A percentile compares a stretch with the other conserved stretches of the same genome.
Conservation (phyloP, 2,797 vertebrate species). For the Chrosomus eos region DNA sequence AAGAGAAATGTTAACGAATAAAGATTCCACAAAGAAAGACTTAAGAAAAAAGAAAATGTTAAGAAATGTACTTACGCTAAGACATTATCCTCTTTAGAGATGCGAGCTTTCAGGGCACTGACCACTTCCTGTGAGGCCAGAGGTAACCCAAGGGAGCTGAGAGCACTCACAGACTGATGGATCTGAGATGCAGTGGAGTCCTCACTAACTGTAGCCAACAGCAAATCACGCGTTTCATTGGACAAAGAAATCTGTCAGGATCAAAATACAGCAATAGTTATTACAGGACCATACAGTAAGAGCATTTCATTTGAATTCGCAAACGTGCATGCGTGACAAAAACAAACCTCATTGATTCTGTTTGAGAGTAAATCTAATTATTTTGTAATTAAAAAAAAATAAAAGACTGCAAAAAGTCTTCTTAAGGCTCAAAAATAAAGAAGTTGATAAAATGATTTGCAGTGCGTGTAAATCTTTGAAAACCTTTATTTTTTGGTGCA, state of each 20-base stretch:
- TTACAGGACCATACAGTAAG: neutral
- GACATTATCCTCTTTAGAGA: slow-evolving; percentile 94
- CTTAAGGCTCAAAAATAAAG: too few species aligned
- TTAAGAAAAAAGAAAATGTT: neutral
- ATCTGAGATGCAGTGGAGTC: slow-evolving; percentile 93
- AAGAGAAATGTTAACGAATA: neutral
- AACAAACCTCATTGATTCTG: neutral
- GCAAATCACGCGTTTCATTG: slow-evolving; percentile 94
- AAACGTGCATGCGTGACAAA: neutral
- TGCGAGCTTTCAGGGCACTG: slow-evolving; percentile 85
- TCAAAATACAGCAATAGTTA: neutral
- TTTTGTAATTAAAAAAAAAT: too few species aligned
- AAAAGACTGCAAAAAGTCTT: too few species aligned
- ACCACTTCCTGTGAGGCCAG: slow-evolving; percentile 93
- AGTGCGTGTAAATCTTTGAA: too few species aligned
- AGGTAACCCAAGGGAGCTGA: slow-evolving; percentile 89
- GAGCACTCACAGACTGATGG: slow-evolving; percentile 88
- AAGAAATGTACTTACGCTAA: slow-evolving; percentile 83
- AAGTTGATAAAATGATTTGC: too few species aligned
- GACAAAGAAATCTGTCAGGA: slow-evolving; percentile 86
- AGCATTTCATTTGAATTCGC: neutral
- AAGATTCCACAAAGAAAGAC: neutral
- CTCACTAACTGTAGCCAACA: slow-evolving; percentile 92
- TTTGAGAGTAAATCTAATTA: too few species aligned
- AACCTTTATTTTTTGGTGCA: too few species aligned